These are phyloP conservation scores for Carassius auratus DNA, from an alignment of 2,113 vertebrate genomes.

Conservation along the genomic window DNA sequence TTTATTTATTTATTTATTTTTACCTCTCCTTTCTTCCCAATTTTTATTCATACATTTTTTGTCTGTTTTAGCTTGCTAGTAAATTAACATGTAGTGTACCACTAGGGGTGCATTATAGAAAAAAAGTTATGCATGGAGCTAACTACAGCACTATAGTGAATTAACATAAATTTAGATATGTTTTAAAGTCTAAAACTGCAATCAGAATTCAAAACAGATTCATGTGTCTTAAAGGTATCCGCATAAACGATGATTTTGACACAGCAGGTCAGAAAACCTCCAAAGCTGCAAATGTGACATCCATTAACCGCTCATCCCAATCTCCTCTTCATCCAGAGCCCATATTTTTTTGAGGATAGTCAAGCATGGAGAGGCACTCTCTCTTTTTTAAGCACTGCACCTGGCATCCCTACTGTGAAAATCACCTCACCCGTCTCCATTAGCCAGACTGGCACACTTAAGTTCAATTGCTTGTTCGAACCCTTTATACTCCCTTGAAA, in stretches of 20 bases:
- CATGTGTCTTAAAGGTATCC: not conserved
- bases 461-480: conserved; percentile 56
- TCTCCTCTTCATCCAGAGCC: not conserved
- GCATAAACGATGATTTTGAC: not conserved
- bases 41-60: no score
- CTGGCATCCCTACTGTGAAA: conserved; percentile 52
- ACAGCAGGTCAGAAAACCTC: conserved; percentile 30
- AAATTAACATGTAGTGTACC: no score
- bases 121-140: not conserved
- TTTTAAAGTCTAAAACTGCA: not conserved
- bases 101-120: no score
- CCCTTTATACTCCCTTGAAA: conserved; percentile 42
- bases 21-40: no score
- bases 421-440: conserved; percentile 49
- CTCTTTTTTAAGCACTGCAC: conserved; percentile 27
- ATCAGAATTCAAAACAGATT: not conserved
- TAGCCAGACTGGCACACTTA: conserved; percentile 51
- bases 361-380: not conserved
- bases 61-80: no score
- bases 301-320: conserved; percentile 4
- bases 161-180: not conserved
- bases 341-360: conserved; percentile 2
- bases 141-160: not conserved
- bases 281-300: conserved; percentile 20
- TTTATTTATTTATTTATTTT: no score